Evolutionary conservation across 1,140 invertebrate species (phyloP).

Genomic region (Leptonema lineaticorne): DNA sequence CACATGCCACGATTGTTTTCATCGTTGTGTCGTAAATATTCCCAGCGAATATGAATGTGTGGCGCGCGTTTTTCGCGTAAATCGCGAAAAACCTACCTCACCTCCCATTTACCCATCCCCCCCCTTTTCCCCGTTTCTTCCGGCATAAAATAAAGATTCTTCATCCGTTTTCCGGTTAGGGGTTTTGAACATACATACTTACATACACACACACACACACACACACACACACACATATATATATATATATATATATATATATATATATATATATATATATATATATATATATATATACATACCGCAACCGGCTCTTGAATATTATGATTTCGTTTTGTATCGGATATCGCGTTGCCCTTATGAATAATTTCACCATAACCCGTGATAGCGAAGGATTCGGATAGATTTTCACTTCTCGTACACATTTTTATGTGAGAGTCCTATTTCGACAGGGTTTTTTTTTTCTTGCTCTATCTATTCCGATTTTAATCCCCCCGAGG

Average conservation of each 20-base stretch:
- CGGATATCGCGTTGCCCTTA: constrained; percentile 29
- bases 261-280: too few species aligned
- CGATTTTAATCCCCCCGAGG: constrained; percentile 20
- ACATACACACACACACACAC: too few species aligned
- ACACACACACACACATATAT: too few species aligned
- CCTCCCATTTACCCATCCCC: too few species aligned
- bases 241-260: too few species aligned
- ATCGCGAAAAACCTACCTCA: too few species aligned
- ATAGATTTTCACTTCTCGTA: constrained; percentile 36
- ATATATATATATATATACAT: too few species aligned
- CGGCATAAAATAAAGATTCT: constrained; percentile 40
- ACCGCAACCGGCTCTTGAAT: neutral
- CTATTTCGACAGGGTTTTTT: too few species aligned
- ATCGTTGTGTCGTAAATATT: neutral
- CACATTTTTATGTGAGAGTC: neutral
- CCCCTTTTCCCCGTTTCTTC: too few species aligned
- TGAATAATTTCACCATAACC: constrained; percentile 42
- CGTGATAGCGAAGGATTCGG: constrained; percentile 38
- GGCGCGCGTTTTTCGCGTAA: constrained; percentile 10
- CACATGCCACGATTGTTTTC: neutral
- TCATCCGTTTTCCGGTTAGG: constrained; percentile 21
- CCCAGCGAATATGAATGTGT: neutral
- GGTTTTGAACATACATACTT: too few species aligned
- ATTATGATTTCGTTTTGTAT: constrained; percentile 36
- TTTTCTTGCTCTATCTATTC: too few species aligned